Conservation (phyloP, 1,140 invertebrate species). For the Gonatopus flavifemur region DNA sequence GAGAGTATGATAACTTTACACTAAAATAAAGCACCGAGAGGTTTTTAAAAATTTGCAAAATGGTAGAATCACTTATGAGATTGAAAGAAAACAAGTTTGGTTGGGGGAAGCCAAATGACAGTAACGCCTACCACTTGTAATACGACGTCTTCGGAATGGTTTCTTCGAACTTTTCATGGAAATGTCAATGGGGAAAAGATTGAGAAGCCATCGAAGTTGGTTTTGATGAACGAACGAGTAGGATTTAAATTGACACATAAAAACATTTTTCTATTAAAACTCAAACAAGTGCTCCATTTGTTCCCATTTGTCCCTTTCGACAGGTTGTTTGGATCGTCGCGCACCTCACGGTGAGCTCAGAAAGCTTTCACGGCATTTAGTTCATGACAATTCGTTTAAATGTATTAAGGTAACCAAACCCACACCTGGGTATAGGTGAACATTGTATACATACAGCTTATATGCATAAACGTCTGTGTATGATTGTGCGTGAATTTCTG, state of each 20-base stretch:
- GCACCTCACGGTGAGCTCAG: constrained; percentile 27
- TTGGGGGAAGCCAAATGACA: constrained; percentile 41
- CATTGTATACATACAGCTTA: too few species aligned
- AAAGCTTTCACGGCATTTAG: constrained; percentile 34
- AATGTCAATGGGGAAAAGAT: neutral
- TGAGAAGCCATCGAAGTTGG: neutral
- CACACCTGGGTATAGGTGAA: neutral
- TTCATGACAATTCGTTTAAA: constrained; percentile 36
- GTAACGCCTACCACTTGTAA: constrained; percentile 37
- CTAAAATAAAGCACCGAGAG: too few species aligned
- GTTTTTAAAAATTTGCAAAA: too few species aligned
- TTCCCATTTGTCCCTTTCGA: constrained; percentile 25
- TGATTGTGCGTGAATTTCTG: too few species aligned
- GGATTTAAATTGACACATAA: constrained; percentile 16
- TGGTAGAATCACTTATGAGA: constrained; percentile 5
- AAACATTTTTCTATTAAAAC: constrained; percentile 22
- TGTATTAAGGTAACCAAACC: too few species aligned
- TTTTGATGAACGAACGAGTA: constrained; percentile 6
- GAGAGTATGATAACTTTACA: too few species aligned
- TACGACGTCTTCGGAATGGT: constrained; percentile 14
- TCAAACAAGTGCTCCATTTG: constrained; percentile 33
- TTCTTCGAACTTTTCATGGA: neutral
- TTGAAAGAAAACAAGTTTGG: constrained; percentile 19
- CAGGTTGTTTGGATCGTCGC: constrained; percentile 28
- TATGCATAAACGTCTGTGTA: too few species aligned